Conservation (phyloP, 2,888 invertebrate genomes). For the Apodemia zela region DNA sequence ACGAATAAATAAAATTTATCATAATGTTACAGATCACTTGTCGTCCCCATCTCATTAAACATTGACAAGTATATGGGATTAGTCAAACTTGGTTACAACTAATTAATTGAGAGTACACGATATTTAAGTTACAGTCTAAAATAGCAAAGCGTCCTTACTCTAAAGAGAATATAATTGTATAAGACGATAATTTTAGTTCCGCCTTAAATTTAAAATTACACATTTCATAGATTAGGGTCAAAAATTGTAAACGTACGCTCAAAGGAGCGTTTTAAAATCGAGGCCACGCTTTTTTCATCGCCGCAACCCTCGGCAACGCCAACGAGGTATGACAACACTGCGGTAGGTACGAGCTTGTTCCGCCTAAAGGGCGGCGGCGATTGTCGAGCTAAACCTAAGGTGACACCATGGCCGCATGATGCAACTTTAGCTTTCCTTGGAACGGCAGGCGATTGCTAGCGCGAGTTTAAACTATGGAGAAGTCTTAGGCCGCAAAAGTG, state of each 20-base stretch:
- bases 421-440: constrained; percentile 57
- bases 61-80: constrained; percentile 39
- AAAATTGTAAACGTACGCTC: constrained; percentile 46
- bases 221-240: constrained; percentile 74
- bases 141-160: constrained; percentile 50
- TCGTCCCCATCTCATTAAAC: constrained; percentile 30
- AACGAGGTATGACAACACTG: too few relatives aligned
- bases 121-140: constrained; percentile 49
- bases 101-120: constrained; percentile 42
- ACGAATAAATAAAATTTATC: constrained; percentile 13
- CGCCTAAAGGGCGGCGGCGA: constrained; percentile 48
- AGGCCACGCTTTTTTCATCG: constrained; percentile 64
- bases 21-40: constrained; percentile 49
- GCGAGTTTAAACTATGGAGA: constrained; percentile 23
- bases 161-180: constrained; percentile 41
- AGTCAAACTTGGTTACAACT: constrained; percentile 40
- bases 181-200: constrained; percentile 37
- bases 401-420: constrained; percentile 79
- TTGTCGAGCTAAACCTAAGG: constrained; percentile 56
- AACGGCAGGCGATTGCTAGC: constrained; percentile 42
- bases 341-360: too few relatives aligned
- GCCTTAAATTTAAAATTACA: constrained; percentile 58
- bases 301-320: constrained; percentile 41
- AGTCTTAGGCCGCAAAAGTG: constrained; percentile 20
- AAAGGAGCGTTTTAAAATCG: constrained; percentile 63